Conservation (phyloP, 2,888 invertebrate species). For the Zootermopsis nevadensis region DNA sequence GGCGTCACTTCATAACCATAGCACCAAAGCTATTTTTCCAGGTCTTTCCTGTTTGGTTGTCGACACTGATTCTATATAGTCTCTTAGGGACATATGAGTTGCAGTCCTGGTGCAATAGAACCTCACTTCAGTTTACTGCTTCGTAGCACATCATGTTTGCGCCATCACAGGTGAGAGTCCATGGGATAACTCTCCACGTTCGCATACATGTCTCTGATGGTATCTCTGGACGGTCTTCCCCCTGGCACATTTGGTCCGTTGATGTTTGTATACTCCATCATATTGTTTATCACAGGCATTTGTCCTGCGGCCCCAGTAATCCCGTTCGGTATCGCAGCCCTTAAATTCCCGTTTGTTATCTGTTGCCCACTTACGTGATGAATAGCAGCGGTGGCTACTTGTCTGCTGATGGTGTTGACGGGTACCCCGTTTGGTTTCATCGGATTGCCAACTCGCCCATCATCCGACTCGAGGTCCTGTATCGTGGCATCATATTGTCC, state of each 20-base stretch:
- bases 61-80: too few species aligned
- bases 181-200: conserved; percentile 63
- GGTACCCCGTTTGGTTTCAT: conserved; percentile 58
- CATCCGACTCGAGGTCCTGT: conserved; percentile 55
- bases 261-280: conserved; percentile 23
- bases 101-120: too few species aligned
- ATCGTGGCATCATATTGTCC: conserved; percentile 53
- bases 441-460: conserved; percentile 53
- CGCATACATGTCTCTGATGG: conserved; percentile 62
- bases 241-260: conserved; percentile 41
- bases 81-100: too few species aligned
- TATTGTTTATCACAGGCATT: conserved; percentile 5
- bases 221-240: conserved; percentile 58
- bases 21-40: too few species aligned
- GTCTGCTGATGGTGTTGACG: conserved; percentile 60
- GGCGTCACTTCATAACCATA: too few species aligned
- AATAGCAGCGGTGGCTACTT: conserved; percentile 54
- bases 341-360: conserved; percentile 22
- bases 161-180: conserved; percentile 58
- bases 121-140: too few species aligned
- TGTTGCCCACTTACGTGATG: conserved; percentile 9
- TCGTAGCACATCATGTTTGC: background rate
- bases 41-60: too few species aligned
- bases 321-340: conserved; percentile 57
- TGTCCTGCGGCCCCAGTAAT: conserved; percentile 64